Evolutionary conservation across 2,797 vertebrate genomes (phyloP).

Genomic region (Cichlasoma orientale): DNA sequence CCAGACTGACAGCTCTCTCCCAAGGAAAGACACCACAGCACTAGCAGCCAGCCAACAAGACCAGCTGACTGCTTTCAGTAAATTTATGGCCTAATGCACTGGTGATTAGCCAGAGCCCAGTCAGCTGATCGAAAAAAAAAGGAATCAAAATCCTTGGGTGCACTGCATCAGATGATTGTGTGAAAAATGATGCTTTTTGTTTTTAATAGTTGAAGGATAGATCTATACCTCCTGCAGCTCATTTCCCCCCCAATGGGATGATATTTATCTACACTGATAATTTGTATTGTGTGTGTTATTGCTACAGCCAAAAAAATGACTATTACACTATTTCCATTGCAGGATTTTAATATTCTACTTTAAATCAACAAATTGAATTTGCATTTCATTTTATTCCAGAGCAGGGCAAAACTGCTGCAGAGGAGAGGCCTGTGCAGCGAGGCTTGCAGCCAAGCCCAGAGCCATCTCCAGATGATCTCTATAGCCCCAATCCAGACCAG

Average conservation of each 20-base stretch:
- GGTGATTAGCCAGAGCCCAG: constrained; percentile 39
- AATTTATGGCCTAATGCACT: constrained; percentile 48
- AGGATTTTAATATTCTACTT: not conserved
- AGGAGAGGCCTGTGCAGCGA: constrained; percentile 55
- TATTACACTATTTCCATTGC: not conserved
- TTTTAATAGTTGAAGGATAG: not conserved
- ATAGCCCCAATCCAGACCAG: constrained; percentile 77
- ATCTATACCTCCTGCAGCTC: not conserved
- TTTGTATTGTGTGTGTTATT: not conserved
- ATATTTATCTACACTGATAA: not conserved
- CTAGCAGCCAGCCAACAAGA: constrained; percentile 19
- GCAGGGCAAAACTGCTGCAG: constrained; percentile 53
- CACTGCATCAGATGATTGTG: constrained; percentile 17
- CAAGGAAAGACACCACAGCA: constrained; percentile 40
- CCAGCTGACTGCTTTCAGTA: constrained; percentile 55
- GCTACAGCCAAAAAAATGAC: constrained; percentile 1
- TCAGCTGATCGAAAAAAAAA: constrained; percentile 37
- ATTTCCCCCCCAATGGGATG: not conserved
- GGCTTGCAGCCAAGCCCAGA: constrained; percentile 58
- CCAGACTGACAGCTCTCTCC: constrained; percentile 33
- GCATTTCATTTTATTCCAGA: constrained; percentile 51
- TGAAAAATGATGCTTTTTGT: not conserved
- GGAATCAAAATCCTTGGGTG: too few species aligned
- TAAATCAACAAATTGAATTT: not conserved
- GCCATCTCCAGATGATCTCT: constrained; percentile 75